These are phyloP conservation scores for Litoditis marina DNA, from an alignment of 2,888 invertebrate genomes.

Conservation along the genomic window DNA sequence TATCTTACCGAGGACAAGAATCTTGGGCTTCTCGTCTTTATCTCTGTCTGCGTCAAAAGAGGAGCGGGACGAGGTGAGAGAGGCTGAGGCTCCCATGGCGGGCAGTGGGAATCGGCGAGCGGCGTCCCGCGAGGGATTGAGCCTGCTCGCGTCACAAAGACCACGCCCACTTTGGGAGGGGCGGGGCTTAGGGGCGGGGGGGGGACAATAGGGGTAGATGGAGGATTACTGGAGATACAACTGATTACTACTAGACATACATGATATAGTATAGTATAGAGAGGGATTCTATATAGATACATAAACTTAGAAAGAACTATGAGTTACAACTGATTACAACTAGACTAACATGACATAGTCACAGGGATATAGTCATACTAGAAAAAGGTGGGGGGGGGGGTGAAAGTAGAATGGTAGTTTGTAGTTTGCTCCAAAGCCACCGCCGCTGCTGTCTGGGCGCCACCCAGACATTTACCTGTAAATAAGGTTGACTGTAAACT, in stretches of 20 bases:
- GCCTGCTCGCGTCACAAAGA: conserved; percentile 19
- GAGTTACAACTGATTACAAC: too few species aligned
- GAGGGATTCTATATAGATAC: too few species aligned
- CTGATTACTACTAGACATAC: too few species aligned
- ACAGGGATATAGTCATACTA: too few species aligned
- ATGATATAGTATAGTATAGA: too few species aligned
- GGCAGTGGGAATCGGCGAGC: conserved; percentile 6
- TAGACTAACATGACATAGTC: too few species aligned
- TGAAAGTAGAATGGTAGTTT: too few species aligned
- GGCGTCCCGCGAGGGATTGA: conserved; percentile 16
- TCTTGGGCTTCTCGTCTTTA: background rate
- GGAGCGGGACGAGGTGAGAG: background rate
- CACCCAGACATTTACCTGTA: conserved; percentile 22
- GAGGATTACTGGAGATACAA: too few species aligned
- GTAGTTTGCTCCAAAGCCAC: too few species aligned
- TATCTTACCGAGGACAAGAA: conserved; percentile 7
- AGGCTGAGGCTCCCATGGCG: background rate
- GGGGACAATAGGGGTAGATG: background rate
- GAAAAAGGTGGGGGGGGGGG: too few species aligned
- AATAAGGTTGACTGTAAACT: too few species aligned
- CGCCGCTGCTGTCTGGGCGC: conserved; percentile 14
- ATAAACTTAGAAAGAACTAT: too few species aligned
- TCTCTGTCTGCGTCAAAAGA: background rate
- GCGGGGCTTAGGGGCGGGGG: background rate
- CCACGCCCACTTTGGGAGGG: background rate